Evolutionary conservation across 2,113 vertebrate genomes (phyloP).

Genomic region (Rhynchopsitta pachyrhyncha): DNA sequence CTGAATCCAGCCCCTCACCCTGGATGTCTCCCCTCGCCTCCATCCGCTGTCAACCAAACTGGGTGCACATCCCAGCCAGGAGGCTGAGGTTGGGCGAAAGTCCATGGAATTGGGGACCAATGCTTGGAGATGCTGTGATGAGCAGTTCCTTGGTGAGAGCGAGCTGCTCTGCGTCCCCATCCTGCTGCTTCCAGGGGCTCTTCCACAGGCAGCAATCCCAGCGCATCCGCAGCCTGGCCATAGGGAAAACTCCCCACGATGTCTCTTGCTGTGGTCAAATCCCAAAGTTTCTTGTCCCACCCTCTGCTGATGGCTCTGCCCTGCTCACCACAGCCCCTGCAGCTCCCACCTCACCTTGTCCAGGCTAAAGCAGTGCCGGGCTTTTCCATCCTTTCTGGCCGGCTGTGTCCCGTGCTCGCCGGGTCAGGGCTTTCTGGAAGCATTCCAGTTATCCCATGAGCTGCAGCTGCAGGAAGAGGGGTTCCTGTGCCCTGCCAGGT

Average conservation of each 20-base stretch:
- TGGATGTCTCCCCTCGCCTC: background rate
- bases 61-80: background rate
- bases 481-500: background rate
- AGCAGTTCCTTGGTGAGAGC: background rate
- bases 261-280: background rate
- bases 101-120: background rate
- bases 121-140: background rate
- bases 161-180: background rate
- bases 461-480: rapidly evolving
- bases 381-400: background rate
- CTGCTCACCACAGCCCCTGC: background rate
- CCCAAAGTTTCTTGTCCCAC: background rate
- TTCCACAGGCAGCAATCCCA: background rate
- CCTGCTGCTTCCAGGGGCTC: background rate
- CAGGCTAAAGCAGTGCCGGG: rapidly evolving
- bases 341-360: background rate
- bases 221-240: background rate
- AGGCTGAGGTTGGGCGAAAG: background rate
- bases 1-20: background rate
- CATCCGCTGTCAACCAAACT: background rate
- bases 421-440: background rate
- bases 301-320: rapidly evolving
- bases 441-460: background rate
- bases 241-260: background rate
- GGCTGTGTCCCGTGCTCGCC: rapidly evolving